Evolutionary conservation across 2,113 vertebrate species (phyloP).

Genomic region (Indri indri): DNA sequence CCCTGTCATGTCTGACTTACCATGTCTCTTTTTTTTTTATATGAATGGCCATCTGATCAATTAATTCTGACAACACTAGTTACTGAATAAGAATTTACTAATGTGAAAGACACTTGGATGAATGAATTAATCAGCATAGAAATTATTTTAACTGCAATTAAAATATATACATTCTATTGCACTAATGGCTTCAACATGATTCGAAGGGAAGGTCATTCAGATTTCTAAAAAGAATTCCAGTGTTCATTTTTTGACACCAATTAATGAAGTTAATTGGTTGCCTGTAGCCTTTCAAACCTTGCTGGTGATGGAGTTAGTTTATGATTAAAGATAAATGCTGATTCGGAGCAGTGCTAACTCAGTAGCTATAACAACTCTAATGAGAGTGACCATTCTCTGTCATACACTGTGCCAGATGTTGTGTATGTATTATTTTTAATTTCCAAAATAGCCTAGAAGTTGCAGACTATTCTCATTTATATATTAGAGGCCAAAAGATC

Average conservation of each 20-base stretch:
- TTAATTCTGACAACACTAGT: not conserved
- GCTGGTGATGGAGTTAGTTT: not conserved
- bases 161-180: conserved; percentile 18
- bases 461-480: not conserved
- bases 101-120: not conserved
- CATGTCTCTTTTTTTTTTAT: not conserved
- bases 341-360: not conserved
- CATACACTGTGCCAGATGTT: not conserved
- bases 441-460: not conserved
- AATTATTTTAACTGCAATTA: not conserved
- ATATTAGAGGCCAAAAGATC: not conserved
- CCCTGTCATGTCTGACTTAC: conserved; percentile 16
- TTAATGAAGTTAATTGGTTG: conserved; percentile 50
- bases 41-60: not conserved
- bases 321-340: not conserved
- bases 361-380: not conserved
- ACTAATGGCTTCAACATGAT: not conserved
- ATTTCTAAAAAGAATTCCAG: not conserved
- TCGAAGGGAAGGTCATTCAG: not conserved
- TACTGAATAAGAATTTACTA: not conserved
- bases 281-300: not conserved
- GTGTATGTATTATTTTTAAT: not conserved
- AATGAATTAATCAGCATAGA: not conserved
- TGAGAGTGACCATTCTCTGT: not conserved
- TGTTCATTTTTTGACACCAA: conserved; percentile 25